phyloP scores from a whole-genome alignment of 2,797 vertebrate species.

The Pipistrellus pipistrellus region DNA sequence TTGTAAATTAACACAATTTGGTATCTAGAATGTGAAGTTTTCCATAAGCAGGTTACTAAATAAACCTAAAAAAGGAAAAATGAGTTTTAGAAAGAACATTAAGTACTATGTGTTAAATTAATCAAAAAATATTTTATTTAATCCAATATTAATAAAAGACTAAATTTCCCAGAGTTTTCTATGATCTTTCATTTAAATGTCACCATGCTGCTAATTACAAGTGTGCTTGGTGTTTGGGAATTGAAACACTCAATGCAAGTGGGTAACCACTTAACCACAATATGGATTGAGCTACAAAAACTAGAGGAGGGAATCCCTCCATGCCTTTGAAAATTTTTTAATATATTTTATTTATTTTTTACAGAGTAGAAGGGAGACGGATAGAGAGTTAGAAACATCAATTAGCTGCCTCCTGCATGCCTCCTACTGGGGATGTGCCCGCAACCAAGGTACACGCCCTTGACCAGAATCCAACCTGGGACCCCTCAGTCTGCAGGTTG shows the following conservation, averaged over 20 bases:
- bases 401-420: no score
- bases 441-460: no score
- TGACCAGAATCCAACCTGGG: no score
- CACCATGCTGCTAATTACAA: conserved; percentile 32
- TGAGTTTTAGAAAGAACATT: conserved; percentile 15
- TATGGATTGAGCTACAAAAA: conserved; percentile 52
- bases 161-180: not conserved
- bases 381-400: no score
- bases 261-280: conserved; percentile 60
- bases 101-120: not conserved
- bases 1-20: not conserved
- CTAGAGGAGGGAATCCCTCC: not conserved
- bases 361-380: no score
- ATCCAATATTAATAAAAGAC: not conserved
- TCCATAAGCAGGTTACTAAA: not conserved
- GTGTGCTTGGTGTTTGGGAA: not conserved
- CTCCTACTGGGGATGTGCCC: no score
- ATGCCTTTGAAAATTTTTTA: not conserved
- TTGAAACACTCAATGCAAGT: conserved; percentile 45
- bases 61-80: not conserved
- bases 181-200: conserved; percentile 60
- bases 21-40: not conserved
- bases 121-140: conserved; percentile 20
- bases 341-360: no score
- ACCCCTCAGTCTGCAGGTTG: no score